Base-by-base conservation (phyloP, 2,113 vertebrate species). In the Ahaetulla prasina region DNA sequence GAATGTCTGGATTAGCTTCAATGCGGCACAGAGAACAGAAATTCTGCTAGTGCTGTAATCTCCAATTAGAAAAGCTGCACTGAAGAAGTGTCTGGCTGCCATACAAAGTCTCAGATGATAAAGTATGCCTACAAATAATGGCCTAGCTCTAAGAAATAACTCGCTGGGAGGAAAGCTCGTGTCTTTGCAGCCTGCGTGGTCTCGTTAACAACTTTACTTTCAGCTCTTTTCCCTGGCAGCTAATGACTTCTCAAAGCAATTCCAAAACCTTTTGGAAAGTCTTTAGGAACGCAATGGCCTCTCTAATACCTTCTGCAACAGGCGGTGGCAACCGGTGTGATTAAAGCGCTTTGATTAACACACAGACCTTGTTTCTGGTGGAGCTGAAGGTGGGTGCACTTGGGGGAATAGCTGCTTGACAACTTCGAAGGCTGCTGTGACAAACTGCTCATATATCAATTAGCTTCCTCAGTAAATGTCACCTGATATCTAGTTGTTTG, bases 361-460 rank as follows among this genome's bases (percentile, higher is more conserved):
- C 95, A 85, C 94, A 93, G 92, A 93, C 94, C 95, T 89, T 49
- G 91, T 95, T 95, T 93, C 92, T 87, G 90, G 86, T 3, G 92
- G 92, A 95, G 93, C 30, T 18, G 88, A 90, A 90, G 1, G 39
- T 93, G 93, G 94, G 84, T 89, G 92, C 63, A 53, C 93, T 39
- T 94, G 94, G 94, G 96, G 94, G 92, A 95, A 95, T 91, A 95
- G 89, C 90, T 91, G 91, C 90, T 91, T 96, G 96, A 91, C 45
- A 0, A 23, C 22, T 91, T 93, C 90, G 90, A 85, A 96, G 95
- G 93, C 93, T 95, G 90, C 92, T 87, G 74, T 91, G 23, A 23
- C 94, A 93, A 95, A 96, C 96, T 92, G 53, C 94, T 93, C 14
- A 49, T 95, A 9, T 96, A 95, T 95, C 95, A 96, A 94, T 96